A percentile compares a stretch with the other conserved stretches of the same genome.
Evolutionary conservation across 2,888 invertebrate species (phyloP).

Genomic region (Drosophila robusta): DNA sequence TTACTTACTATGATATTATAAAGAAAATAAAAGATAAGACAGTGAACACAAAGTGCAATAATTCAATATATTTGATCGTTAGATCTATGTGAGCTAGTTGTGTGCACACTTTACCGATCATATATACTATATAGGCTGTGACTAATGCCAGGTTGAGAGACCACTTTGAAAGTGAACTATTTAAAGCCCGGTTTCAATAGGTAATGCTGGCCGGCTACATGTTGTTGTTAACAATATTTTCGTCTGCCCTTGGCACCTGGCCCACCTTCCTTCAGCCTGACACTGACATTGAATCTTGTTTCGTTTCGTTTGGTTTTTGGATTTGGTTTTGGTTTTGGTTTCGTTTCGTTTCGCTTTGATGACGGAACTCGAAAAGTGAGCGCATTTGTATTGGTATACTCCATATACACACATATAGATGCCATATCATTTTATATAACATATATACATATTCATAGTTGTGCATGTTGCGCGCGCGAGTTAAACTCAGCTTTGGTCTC

Average conservation of each 20-base stretch:
- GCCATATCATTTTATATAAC: conserved; percentile 3
- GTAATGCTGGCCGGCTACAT: not conserved
- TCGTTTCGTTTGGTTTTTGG: conserved; percentile 16
- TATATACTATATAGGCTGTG: conserved; percentile 2
- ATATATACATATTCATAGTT: conserved; percentile 10
- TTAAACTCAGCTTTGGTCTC: conserved; percentile 39
- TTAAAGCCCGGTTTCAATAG: conserved; percentile 15
- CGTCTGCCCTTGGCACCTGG: conserved; percentile 16
- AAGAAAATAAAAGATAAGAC: not conserved
- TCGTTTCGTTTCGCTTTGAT: conserved; percentile 50
- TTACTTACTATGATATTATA: conserved; percentile 9
- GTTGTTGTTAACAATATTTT: not conserved
- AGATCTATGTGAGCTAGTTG: conserved; percentile 8
- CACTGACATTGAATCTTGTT: conserved; percentile 65
- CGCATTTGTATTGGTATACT: conserved; percentile 4
- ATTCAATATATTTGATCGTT: conserved; percentile 9
- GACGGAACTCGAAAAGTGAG: conserved; percentile 52
- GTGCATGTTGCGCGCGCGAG: conserved; percentile 40
- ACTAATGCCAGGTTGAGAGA: conserved; percentile 8
- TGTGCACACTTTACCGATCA: not conserved
- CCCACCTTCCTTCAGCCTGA: conserved; percentile 34
- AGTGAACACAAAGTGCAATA: conserved; percentile 1
- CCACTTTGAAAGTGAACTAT: conserved; percentile 12
- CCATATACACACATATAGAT: not conserved
- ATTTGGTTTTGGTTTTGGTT: conserved; percentile 19